Evolutionary conservation across 2,888 invertebrate species (phyloP).

Genomic region (Epistrophe grossulariae): DNA sequence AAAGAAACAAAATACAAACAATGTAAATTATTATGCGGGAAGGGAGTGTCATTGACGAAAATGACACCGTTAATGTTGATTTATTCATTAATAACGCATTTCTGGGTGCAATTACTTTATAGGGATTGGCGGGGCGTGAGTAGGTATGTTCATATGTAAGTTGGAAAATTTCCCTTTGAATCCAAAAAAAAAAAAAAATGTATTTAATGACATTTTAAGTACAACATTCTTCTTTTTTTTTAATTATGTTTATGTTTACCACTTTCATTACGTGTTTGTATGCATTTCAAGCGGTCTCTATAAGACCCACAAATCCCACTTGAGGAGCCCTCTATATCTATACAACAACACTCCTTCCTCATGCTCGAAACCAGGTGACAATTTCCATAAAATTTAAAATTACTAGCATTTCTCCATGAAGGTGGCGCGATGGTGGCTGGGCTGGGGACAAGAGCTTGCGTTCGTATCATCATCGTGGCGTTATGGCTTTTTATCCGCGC

Average conservation of each 20-base stretch:
- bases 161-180: conserved; percentile 53
- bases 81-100: conserved; percentile 64
- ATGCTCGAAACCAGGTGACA: conserved; percentile 59
- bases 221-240: conserved; percentile 25
- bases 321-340: neutral
- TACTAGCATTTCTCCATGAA: conserved; percentile 42
- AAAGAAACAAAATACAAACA: conserved; percentile 49
- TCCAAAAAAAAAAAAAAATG: neutral
- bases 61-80: conserved; percentile 51
- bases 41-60: conserved; percentile 45
- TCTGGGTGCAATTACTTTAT: conserved; percentile 63
- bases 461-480: conserved; percentile 16
- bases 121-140: conserved; percentile 58
- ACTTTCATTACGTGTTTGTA: conserved; percentile 71
- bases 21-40: conserved; percentile 58
- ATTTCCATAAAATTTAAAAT: conserved; percentile 72
- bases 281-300: conserved; percentile 53
- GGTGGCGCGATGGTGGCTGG: neutral
- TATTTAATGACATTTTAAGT: conserved; percentile 49
- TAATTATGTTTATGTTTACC: conserved; percentile 66
- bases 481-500: conserved; percentile 57
- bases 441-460: neutral
- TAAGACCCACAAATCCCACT: conserved; percentile 14
- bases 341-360: conserved; percentile 13
- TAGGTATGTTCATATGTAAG: neutral